Conservation (phyloP, 2,888 invertebrate genomes). For the Cordilura impudica region DNA sequence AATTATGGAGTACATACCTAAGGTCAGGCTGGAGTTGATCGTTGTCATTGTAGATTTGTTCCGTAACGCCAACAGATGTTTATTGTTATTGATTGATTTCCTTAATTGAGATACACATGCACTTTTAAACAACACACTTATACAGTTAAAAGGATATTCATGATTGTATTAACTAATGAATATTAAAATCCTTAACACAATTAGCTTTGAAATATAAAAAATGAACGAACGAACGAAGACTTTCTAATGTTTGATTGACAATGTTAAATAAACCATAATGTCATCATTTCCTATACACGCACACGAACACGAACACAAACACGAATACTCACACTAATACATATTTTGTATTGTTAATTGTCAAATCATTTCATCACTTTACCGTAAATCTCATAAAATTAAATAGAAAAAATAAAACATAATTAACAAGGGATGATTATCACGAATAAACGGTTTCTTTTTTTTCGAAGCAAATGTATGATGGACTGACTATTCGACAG, state of each 20-base stretch:
- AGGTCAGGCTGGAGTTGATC: not conserved
- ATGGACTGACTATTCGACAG: constrained; percentile 14
- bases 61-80: constrained; percentile 2
- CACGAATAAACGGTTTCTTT: no score
- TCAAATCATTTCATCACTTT: constrained; percentile 43
- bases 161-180: no score
- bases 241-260: constrained; percentile 3
- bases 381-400: constrained; percentile 22
- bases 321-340: no score
- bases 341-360: constrained; percentile 45
- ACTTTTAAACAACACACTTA: constrained; percentile 4
- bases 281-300: not conserved
- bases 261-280: constrained; percentile 19
- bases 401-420: not conserved
- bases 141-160: not conserved
- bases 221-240: not conserved
- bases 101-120: not conserved
- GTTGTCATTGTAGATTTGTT: constrained; percentile 1
- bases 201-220: constrained; percentile 5
- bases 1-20: constrained; percentile 13
- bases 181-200: constrained; percentile 22
- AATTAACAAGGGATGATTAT: constrained; percentile 36
- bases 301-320: not conserved
- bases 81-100: not conserved
- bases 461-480: not conserved